These are phyloP conservation scores for Leptogaster cylindrica DNA, from an alignment of 2,888 invertebrate species.

Conservation along the genomic window DNA sequence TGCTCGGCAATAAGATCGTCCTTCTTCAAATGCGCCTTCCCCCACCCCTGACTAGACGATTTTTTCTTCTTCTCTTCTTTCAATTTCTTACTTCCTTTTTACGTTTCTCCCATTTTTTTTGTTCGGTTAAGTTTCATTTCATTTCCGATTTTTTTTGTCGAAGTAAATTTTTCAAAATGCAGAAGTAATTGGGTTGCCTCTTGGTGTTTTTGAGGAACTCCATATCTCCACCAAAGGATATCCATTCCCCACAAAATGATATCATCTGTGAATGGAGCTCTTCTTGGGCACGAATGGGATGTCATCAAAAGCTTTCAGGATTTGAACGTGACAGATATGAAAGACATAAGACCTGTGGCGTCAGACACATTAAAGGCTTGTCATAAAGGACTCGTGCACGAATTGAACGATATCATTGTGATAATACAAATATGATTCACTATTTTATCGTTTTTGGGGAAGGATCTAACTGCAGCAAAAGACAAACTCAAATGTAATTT, in stretches of 20 bases:
- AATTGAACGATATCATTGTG: no score
- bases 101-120: constrained; percentile 3
- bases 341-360: background rate
- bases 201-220: constrained; percentile 5
- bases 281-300: background rate
- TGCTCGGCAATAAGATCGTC: constrained; percentile 40
- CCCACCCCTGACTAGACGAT: no score
- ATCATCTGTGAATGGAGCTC: background rate
- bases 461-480: background rate
- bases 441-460: background rate
- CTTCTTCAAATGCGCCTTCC: background rate
- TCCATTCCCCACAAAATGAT: background rate
- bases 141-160: constrained; percentile 33
- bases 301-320: background rate
- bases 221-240: background rate
- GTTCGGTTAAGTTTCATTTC: constrained; percentile 30
- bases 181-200: constrained; percentile 29
- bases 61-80: no score
- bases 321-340: background rate
- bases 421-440: no score
- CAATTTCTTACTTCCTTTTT: no score
- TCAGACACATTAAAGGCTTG: background rate
- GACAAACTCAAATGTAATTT: no score
- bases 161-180: constrained; percentile 37
- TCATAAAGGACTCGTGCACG: background rate